These are phyloP conservation scores for Brotogeris chrysoptera DNA, from an alignment of 2,797 vertebrate species.

Conservation along the genomic window DNA sequence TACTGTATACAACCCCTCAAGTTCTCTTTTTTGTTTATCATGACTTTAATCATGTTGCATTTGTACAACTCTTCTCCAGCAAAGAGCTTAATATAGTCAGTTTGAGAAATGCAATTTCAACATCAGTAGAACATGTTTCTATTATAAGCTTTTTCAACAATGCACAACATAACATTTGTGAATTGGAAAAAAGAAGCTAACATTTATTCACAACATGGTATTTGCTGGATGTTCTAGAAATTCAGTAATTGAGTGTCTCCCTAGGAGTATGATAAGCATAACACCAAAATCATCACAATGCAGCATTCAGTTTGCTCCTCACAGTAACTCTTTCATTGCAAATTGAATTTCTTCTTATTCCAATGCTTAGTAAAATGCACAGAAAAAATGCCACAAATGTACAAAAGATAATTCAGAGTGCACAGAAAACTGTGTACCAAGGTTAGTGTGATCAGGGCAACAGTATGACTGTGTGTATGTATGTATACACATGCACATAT, in stretches of 20 bases:
- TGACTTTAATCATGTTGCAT: constrained; percentile 13
- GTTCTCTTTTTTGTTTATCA: constrained; percentile 21
- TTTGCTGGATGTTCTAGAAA: constrained; percentile 41
- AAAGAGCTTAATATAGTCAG: constrained; percentile 26
- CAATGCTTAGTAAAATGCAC: background rate
- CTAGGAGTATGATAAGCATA: constrained; percentile 3
- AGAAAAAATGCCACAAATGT: background rate
- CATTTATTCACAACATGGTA: constrained; percentile 43
- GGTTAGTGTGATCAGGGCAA: background rate
- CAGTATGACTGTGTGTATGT: background rate
- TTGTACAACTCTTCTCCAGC: constrained; percentile 12
- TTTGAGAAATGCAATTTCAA: constrained; percentile 27
- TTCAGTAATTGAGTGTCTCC: background rate
- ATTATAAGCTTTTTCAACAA: constrained; percentile 36
- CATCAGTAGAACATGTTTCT: constrained; percentile 20
- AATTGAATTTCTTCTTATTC: background rate
- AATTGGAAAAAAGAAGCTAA: background rate
- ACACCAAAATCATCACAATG: background rate
- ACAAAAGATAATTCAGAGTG: background rate
- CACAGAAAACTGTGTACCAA: background rate
- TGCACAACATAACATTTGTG: background rate
- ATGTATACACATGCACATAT: background rate
- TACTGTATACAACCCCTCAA: background rate
- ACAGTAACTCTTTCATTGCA: background rate
- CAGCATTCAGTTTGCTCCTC: constrained; percentile 10